phyloP scores from a whole-genome alignment of 2,888 invertebrate species.

The Drosophila ezoana region DNA sequence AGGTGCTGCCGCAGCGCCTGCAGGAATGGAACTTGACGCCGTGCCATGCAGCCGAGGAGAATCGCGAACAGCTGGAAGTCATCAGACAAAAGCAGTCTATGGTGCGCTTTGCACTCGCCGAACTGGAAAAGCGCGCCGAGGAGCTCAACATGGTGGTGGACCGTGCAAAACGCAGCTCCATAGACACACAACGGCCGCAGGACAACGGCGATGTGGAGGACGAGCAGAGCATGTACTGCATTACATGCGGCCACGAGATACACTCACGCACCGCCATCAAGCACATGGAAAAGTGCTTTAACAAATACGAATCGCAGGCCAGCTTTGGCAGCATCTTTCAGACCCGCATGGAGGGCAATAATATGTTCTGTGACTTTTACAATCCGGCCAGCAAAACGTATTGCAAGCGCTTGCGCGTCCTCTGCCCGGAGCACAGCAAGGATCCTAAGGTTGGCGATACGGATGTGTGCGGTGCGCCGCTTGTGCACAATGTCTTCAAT shows the following conservation, averaged over 20 bases:
- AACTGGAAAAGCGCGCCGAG: slow-evolving; percentile 90
- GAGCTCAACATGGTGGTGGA: slow-evolving; percentile 93
- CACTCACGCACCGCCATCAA: slow-evolving; percentile 95
- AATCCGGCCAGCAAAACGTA: slow-evolving; percentile 95
- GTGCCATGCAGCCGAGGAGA: slow-evolving; percentile 94
- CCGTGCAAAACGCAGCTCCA: slow-evolving; percentile 89
- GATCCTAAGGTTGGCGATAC: slow-evolving; percentile 94
- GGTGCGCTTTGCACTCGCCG: slow-evolving; percentile 91
- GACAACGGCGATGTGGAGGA: slow-evolving; percentile 88
- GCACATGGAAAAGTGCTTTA: slow-evolving; percentile 99
- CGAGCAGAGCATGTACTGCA: slow-evolving; percentile 94
- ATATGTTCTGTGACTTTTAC: slow-evolving; percentile 99
- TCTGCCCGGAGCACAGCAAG: slow-evolving; percentile 99
- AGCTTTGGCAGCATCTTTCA: slow-evolving; percentile 98
- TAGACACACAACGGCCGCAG: slow-evolving; percentile 87
- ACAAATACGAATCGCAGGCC: slow-evolving; percentile 98
- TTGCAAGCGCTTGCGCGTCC: slow-evolving; percentile 96
- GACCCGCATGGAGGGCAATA: slow-evolving; percentile 96
- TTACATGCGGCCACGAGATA: slow-evolving; percentile 98
- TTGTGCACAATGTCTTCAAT: slow-evolving; percentile 93
- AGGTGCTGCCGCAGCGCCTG: slow-evolving; percentile 93
- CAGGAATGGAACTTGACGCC: slow-evolving; percentile 96
- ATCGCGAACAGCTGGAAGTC: slow-evolving; percentile 88
- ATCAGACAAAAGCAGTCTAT: slow-evolving; percentile 92
- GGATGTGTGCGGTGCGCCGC: slow-evolving; percentile 97